Conservation (phyloP, 2,888 invertebrate genomes). For the Drosophila tripunctata region DNA sequence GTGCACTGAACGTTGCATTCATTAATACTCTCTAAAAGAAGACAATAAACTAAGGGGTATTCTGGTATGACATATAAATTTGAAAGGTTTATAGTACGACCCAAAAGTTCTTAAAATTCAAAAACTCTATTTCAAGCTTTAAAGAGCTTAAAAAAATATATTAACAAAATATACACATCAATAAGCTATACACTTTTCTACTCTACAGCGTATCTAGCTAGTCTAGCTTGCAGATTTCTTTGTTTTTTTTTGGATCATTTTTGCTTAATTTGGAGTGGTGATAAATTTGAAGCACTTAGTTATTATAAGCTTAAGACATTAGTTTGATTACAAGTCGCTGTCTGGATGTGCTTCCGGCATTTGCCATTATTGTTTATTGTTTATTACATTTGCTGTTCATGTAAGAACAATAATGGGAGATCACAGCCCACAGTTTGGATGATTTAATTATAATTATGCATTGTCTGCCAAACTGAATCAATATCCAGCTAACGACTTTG, state of each 20-base stretch:
- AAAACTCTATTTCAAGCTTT: too few species aligned
- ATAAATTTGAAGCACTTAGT: conserved; percentile 65
- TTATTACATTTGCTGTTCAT: conserved; percentile 20
- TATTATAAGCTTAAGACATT: conserved; percentile 45
- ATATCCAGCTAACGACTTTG: conserved; percentile 30
- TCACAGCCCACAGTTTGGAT: conserved; percentile 31
- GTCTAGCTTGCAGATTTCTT: neutral
- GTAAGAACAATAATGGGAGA: conserved; percentile 12
- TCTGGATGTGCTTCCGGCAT: conserved; percentile 49
- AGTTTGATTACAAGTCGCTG: conserved; percentile 68
- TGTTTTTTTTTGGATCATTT: conserved; percentile 11
- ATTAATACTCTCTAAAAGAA: neutral
- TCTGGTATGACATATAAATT: neutral
- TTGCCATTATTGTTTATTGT: conserved; percentile 20
- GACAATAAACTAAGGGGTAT: neutral
- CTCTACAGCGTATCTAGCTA: conserved; percentile 12
- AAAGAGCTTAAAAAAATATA: too few species aligned
- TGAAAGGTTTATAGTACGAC: neutral
- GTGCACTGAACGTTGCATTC: conserved; percentile 27
- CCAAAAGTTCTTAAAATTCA: too few species aligned
- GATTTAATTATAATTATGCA: conserved; percentile 38
- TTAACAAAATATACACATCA: neutral
- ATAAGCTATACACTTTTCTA: neutral
- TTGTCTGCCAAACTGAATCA: conserved; percentile 34
- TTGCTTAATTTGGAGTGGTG: conserved; percentile 26